Evolutionary conservation across 2,797 vertebrate species (phyloP).

Genomic region (Helostoma temminkii): DNA sequence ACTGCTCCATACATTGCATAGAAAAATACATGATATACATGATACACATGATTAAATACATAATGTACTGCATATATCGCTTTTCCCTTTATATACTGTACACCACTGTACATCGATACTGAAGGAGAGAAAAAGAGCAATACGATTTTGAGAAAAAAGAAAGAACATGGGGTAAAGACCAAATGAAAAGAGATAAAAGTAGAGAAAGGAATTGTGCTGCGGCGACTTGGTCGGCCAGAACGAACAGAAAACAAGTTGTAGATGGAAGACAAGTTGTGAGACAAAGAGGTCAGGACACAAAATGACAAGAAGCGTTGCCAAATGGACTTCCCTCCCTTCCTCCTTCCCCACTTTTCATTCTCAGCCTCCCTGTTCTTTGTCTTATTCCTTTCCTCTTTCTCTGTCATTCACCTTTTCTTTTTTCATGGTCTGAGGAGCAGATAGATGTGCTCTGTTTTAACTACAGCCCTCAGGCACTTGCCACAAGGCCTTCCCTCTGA

Average conservation of each 20-base stretch:
- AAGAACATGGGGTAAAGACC: background rate
- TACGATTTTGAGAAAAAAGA: background rate
- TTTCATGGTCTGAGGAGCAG: background rate
- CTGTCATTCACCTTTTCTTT: background rate
- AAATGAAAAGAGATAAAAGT: constrained; percentile 19
- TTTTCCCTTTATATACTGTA: too few relatives aligned
- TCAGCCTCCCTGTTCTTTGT: background rate
- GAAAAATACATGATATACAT: constrained; percentile 1
- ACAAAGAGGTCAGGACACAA: constrained; percentile 49
- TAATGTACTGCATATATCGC: background rate
- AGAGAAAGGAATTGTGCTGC: background rate
- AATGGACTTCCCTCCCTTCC: constrained; percentile 22
- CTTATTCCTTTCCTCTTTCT: background rate
- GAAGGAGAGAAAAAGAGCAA: background rate
- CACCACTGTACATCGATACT: background rate
- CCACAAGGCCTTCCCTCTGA: constrained; percentile 30
- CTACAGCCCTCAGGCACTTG: constrained; percentile 14
- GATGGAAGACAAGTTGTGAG: constrained; percentile 46
- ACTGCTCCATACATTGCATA: background rate
- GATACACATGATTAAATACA: too few relatives aligned
- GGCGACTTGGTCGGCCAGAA: constrained; percentile 35
- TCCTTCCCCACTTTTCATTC: background rate
- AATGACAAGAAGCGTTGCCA: constrained; percentile 56
- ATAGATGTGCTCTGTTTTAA: constrained; percentile 33
- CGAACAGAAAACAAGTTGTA: constrained; percentile 52